Base-by-base conservation (phyloP, 1,140 invertebrate genomes). In the Zaprionus inermis region DNA sequence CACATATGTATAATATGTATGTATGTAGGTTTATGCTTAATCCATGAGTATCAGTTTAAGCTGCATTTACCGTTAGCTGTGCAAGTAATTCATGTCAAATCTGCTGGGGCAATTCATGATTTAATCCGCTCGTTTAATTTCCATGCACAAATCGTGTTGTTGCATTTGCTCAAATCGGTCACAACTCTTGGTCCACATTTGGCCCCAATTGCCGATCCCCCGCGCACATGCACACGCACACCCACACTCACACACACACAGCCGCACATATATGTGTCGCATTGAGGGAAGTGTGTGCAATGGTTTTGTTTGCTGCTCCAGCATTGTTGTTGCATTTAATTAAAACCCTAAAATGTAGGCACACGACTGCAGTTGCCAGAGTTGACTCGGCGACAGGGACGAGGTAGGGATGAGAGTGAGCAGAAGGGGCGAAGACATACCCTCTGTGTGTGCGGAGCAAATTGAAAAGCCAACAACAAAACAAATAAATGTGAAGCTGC, bases 321-420 rank as follows among this genome's bases (percentile, higher is more conserved):
- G 67, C 67, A 70, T 76, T 88, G 83, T 83, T 89, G 76, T 72
- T 88, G 79, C 77, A 88, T 88, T 88, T 89, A 88, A 88, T 88
- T 88, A 88, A 89, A 88, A 88, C 59, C 79, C 66, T 66, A 63
- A 67, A 79, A 71, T 79, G 63, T 76, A 68, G 74, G 74, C 64
- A 72, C 76, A 85, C 60, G 66, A 84, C 72, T 83, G 68, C 64
- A 76, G 72, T 61, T 65, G 72, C 38, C 58, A 38, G 44, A 74
- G 66, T 70, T 70, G 44, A 67, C 61, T 52, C 59, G 56, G 41
- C 49, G 38, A 14, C 11, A 16, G 30, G 22, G 49, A 6, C 16
- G 5, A 18, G 22, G 14, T 4, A 49, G 41, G 14, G n/a, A 38
- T 5, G 4, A 36, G 14, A 5, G 36, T n/a, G 5, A 6, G 30